phyloP scores from a whole-genome alignment of 2,797 vertebrate genomes.

The Peromyscus nudipes region DNA sequence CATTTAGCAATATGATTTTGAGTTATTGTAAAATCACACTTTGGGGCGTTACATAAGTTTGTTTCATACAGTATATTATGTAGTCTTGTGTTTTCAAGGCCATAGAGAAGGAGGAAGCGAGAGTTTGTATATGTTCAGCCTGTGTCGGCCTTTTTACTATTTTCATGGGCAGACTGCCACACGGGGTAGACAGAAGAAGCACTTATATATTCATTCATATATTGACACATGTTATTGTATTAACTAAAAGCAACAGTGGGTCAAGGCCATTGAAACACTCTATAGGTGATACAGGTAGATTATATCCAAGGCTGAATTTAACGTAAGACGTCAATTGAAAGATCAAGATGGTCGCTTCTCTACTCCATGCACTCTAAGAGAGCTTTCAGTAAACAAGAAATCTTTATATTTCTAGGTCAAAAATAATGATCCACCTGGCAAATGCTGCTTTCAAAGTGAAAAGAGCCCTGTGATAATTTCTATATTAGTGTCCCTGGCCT shows the following conservation, averaged over 20 bases:
- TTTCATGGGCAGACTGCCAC: background rate
- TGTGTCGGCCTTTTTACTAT: background rate
- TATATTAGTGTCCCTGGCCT: background rate
- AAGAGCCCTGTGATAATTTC: background rate
- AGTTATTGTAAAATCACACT: background rate
- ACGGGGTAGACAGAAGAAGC: background rate
- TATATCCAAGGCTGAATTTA: conserved; percentile 18
- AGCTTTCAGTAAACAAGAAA: conserved; percentile 15
- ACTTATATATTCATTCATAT: background rate
- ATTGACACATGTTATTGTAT: background rate
- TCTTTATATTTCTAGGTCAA: conserved; percentile 38
- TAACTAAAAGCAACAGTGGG: background rate
- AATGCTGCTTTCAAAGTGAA: conserved; percentile 38
- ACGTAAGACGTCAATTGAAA: background rate
- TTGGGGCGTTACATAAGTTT: background rate
- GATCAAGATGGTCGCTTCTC: conserved; percentile 18
- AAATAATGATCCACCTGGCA: background rate
- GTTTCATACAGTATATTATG: background rate
- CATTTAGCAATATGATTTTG: background rate
- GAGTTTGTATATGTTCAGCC: background rate
- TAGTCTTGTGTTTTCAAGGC: background rate
- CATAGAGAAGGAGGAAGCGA: background rate
- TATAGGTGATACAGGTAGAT: background rate
- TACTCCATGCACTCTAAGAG: background rate
- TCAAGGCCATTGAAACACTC: conserved; percentile 11